Evolutionary conservation across 2,888 invertebrate genomes (phyloP).

Genomic region (Notocelia uddmanniana): DNA sequence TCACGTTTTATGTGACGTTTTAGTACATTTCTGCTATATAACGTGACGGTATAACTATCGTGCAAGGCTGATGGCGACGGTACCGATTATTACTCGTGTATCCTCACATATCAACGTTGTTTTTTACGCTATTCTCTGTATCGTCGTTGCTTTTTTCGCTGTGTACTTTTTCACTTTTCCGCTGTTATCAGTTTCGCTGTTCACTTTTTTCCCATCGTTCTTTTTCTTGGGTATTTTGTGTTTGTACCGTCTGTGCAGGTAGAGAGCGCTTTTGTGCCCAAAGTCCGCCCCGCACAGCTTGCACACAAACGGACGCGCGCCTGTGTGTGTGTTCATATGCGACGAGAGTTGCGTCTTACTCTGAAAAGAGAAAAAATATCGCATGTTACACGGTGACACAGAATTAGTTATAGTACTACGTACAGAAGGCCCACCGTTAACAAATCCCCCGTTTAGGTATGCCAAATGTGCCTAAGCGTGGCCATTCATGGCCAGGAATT

Average conservation of each 20-base stretch:
- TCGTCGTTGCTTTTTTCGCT: not conserved
- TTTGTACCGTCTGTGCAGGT: conserved; percentile 72
- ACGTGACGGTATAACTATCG: no score
- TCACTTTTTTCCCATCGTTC: no score
- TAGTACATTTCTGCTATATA: no score
- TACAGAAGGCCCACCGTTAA: no score
- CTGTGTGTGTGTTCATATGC: conserved; percentile 72
- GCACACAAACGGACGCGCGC: conserved; percentile 66
- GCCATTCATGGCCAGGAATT: no score
- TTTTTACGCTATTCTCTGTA: not conserved
- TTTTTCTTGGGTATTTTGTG: conserved; percentile 57
- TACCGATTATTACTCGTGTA: no score
- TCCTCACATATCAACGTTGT: not conserved
- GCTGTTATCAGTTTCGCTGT: not conserved
- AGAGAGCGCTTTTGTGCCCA: conserved; percentile 42
- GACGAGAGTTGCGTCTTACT: conserved; percentile 64
- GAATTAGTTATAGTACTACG: no score
- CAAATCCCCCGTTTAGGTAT: no score
- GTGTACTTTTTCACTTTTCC: not conserved
- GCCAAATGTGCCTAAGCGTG: no score
- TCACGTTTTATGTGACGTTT: no score
- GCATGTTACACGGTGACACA: no score
- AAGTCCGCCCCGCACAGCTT: conserved; percentile 66
- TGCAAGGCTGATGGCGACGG: no score
- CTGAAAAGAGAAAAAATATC: conserved; percentile 1